Evolutionary conservation across 2,113 vertebrate genomes (phyloP), one percentile per base, ranked within the genome.

Genomic region (Meriones unguiculatus): DNA sequence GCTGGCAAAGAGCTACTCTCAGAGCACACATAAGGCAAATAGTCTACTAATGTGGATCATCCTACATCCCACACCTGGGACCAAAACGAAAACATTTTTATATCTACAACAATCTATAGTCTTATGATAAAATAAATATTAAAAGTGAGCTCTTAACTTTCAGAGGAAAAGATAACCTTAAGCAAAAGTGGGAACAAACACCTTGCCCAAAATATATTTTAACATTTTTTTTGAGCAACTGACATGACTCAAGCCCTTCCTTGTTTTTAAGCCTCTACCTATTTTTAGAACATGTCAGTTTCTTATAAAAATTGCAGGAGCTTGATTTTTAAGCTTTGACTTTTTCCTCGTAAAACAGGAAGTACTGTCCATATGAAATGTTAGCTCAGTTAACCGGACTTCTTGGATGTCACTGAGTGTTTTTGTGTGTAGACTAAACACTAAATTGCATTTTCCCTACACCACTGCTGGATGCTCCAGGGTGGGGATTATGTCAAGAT

Each of bases 341-440:
- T 94, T 93, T 95, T 7, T 87, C 17, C 91, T 91, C 77, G 35
- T 72, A 93, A 93, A 89, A 72, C 89, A n/a, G 84, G 81, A 75
- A 96, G 14, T 64, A 91, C 64, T 73, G 15, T 6, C 1, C 46
- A 76, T 24, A 89, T 32, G 38, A 32, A 3, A 52, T 12, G 18
- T 78, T 94, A 85, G 7, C 13, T 87, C 35, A 96, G 64, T 89
- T 93, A 89, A 20, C 57, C 4, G 32, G 13, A 57, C 32, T n/a
- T 77, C 92, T 78, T 69, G n/a, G 22, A 57, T 67, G 46, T 92
- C 76, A 38, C 1, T 87, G 12, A 20, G 15, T 87, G 32, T 92
- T 91, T 91, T 54, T 38, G 73, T 50, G 69, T 91, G 8, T 90
- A 70, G 4, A 22, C 5, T 46, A 92, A 85, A 62, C 7, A 46